Conservation (phyloP, 2,888 invertebrate species). For the Arrhopalites spinosus region DNA sequence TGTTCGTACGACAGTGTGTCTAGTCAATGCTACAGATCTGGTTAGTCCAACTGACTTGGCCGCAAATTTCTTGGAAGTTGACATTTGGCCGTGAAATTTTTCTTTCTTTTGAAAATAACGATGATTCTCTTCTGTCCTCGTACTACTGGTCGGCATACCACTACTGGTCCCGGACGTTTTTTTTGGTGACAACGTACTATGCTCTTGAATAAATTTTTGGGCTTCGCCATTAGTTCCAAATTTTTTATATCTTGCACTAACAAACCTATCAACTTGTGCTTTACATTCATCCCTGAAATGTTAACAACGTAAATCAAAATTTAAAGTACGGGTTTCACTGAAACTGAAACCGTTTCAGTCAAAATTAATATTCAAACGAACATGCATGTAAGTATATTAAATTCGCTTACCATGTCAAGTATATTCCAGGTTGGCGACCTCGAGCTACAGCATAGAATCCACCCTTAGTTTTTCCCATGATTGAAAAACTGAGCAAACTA, state of each 20-base stretch:
- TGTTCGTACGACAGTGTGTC: not conserved
- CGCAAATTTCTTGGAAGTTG: not conserved
- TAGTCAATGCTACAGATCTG: too few relatives aligned
- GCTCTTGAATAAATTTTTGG: conserved; percentile 63
- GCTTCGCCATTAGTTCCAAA: conserved; percentile 67
- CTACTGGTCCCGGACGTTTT: not conserved
- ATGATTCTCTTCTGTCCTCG: too few relatives aligned
- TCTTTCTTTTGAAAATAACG: not conserved
- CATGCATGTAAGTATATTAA: not conserved
- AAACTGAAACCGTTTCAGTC: too few relatives aligned
- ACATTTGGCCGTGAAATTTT: too few relatives aligned
- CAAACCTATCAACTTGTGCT: conserved; percentile 67
- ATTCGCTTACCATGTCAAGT: conserved; percentile 65
- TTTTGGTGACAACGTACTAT: not conserved
- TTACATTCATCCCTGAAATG: conserved; percentile 66
- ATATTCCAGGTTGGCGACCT: conserved; percentile 69
- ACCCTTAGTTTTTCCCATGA: conserved; percentile 30
- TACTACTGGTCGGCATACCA: not conserved
- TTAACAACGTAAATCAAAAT: too few relatives aligned
- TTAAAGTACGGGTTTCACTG: too few relatives aligned
- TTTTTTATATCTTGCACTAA: conserved; percentile 71
- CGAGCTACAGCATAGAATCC: conserved; percentile 70
- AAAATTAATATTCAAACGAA: not conserved
- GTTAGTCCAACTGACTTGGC: not conserved
- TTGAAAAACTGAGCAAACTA: too few relatives aligned